Conservation (phyloP, 2,113 vertebrate species). For the Brienomyrus longianalis region DNA sequence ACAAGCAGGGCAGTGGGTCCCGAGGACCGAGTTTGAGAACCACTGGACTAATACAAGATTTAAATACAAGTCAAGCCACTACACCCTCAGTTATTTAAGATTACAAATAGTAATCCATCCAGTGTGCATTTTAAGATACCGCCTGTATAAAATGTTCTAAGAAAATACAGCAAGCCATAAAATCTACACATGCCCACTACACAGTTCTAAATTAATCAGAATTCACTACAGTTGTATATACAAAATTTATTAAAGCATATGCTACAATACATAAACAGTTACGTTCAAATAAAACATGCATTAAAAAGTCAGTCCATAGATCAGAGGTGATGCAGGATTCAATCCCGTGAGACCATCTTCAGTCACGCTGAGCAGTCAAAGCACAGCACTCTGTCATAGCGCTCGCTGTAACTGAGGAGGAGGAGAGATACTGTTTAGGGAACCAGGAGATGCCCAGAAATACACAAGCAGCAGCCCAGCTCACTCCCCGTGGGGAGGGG, state of each 20-base stretch:
- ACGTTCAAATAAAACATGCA: not conserved
- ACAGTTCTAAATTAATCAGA: not conserved
- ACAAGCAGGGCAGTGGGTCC: too few relatives aligned
- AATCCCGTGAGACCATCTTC: not conserved
- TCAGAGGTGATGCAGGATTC: constrained; percentile 26
- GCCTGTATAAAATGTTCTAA: not conserved
- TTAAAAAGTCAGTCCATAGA: constrained; percentile 29
- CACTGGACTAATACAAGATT: not conserved
- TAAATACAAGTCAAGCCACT: not conserved
- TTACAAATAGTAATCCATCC: not conserved
- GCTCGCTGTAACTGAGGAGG: constrained; percentile 59
- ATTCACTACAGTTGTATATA: not conserved
- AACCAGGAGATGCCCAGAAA: not conserved
- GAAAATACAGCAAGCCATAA: not conserved
- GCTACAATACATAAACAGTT: not conserved
- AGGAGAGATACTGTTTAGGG: not conserved
- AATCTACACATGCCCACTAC: not conserved
- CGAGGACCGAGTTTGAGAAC: too few relatives aligned
- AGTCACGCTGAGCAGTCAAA: constrained; percentile 54
- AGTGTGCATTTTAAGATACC: not conserved
- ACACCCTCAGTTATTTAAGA: not conserved
- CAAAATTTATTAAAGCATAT: constrained; percentile 15
- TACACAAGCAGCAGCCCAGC: not conserved
- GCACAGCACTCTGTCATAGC: constrained; percentile 60
- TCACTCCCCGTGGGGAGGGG: not conserved